Evolutionary conservation across 2,113 vertebrate genomes (phyloP), one percentile per base, ranked within the genome.

Genomic region (Scomber japonicus): DNA sequence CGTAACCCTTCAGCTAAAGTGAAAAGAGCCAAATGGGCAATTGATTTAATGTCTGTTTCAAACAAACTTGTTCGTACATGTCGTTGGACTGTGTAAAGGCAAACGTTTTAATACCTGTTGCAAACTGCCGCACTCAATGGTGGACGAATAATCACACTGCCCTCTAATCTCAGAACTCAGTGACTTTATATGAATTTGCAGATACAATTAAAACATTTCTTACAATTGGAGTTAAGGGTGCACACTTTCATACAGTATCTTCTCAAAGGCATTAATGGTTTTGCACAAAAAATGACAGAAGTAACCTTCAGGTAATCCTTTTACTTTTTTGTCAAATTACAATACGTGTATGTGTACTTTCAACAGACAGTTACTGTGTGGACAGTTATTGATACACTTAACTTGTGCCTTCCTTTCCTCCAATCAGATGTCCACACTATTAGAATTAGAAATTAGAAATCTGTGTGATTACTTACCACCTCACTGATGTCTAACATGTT

Each of bases 341-440:
- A 16, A 0, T 49, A 14, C 16, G 16, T 50, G 3, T 24, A 44
- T 48, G 30, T 59, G 1, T 63, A 27, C 46, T n/a, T 46, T 49
- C 14, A 21, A 5, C 11, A 40, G 65, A 40, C 17, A 12, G 7
- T 44, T 14, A 51, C 12, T 46, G 2, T 30, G 51, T 63, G 16
- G n/a, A 5, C 11, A 11, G 11, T 70, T 54, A 9, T 2, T 49
- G 8, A 64, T 1, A 0, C 17, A 3, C 73, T 60, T 51, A 65
- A 10, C 13, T 17, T 35, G 40, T 84, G 75, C 78, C 85, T 85
- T 81, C 50, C 21, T 40, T 69, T 48, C 6, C 15, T 56, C n/a
- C 35, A 24, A 2, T 45, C 13, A 14, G 15, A 71, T 0, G 0
- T 44, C 31, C 56, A 61, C 48, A 51, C 17, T 53, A 62, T 68